Evolutionary conservation across 2,888 invertebrate species (phyloP), one percentile per base, ranked within the genome.

Genomic region (Ashinkailepas kermadecensis): DNA sequence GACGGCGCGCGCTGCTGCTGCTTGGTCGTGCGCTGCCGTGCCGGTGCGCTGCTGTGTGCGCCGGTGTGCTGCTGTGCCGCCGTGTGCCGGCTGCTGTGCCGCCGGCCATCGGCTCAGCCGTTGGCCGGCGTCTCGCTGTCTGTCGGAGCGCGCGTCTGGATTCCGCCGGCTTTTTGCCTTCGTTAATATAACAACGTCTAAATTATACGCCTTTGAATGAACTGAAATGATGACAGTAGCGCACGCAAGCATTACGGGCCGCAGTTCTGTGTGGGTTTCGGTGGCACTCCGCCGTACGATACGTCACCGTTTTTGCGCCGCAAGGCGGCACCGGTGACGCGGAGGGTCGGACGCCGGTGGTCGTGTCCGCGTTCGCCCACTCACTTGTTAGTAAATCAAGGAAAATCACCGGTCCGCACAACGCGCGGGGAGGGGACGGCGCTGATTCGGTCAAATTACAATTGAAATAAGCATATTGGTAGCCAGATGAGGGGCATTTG

Each of bases 201-300:
- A 65, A 59, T 81, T 39, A 65, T 56, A 78, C 65, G 78, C 21
- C 15, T 59, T 25, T 83, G 67, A 84, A 15, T 85, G 86, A 78
- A 85, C 83, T 80, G 84, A 83, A 83, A 86, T 86, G 2, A 86
- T 86, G 13, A 86, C 86, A 80, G 86, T 85, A 58, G 86, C 86
- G 12, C 86, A 84, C 10, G 86, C 86, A 86, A 87, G 87, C 56
- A 86, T 87, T 7, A 88, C 85, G n/a, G 87, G 87, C 23, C 87
- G 18, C 74, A 74, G 23, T 15, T 11, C 11, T 11, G 59, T 13
- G 10, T 15, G 11, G 59, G 12, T 56, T 56, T 56, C 56, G 74
- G 9, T 21, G 74, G 54, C 74, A 56, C 74, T 56, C 74, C 23
- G 39, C 74, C 56, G 54, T 1, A 56, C 15, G 54, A 74, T 54